A percentile compares a stretch with the other conserved stretches of the same genome.
phyloP scores from a whole-genome alignment of 2,888 invertebrate genomes.

The Kryphioiulus occultus region DNA sequence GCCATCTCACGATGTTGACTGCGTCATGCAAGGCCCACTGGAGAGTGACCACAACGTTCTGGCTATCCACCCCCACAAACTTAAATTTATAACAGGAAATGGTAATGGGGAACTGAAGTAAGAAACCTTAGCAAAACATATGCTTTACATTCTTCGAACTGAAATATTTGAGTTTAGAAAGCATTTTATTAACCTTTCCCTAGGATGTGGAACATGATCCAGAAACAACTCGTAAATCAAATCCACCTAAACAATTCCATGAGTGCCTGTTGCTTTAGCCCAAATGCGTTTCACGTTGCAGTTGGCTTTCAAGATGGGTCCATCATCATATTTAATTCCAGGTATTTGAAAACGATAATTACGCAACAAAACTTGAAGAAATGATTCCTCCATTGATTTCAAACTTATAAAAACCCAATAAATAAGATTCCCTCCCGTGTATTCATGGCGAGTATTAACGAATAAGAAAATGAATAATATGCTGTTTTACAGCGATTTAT shows the following conservation, averaged over 20 bases:
- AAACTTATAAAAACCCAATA: neutral
- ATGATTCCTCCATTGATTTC: too few species aligned
- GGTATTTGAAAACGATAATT: too few species aligned
- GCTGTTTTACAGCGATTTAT: constrained; percentile 59
- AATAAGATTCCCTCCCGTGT: too few species aligned
- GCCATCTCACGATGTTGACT: constrained; percentile 47
- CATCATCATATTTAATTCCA: constrained; percentile 52
- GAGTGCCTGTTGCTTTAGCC: constrained; percentile 60
- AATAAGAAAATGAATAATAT: neutral
- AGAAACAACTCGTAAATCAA: constrained; percentile 59
- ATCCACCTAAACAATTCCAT: constrained; percentile 60
- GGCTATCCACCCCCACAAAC: constrained; percentile 61
- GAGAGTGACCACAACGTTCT: constrained; percentile 64
- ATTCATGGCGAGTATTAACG: neutral
- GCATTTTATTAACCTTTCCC: neutral
- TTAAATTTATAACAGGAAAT: constrained; percentile 62
- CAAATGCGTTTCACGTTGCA: constrained; percentile 62
- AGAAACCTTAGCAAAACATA: neutral
- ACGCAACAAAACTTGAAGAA: too few species aligned
- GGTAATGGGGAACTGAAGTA: constrained; percentile 62
- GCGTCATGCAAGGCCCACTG: constrained; percentile 61
- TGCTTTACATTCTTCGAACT: neutral
- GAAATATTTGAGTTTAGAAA: neutral
- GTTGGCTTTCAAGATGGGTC: constrained; percentile 63
- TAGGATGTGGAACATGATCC: constrained; percentile 61